A percentile compares a stretch with the other conserved stretches of the same genome.
phyloP scores from a whole-genome alignment of 1,140 invertebrate genomes.

The Vanessa atalanta region DNA sequence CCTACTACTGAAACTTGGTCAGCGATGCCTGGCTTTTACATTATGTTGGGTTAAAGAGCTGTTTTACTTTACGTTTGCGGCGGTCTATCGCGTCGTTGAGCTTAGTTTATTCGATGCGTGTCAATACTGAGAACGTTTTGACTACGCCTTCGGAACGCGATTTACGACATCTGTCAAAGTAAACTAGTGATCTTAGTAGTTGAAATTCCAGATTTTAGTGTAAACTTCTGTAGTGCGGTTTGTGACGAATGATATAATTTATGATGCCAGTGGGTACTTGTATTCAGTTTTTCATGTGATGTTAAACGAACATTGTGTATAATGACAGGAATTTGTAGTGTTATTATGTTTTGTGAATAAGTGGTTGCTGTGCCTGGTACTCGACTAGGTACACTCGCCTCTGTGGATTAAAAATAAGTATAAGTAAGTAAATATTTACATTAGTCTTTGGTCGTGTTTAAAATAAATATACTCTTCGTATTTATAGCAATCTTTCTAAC shows the following conservation, averaged over 20 bases:
- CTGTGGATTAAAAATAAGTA: constrained; percentile 70
- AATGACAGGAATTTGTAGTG: constrained; percentile 63
- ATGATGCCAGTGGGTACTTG: constrained; percentile 48
- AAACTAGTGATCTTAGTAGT: constrained; percentile 36
- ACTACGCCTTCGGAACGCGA: constrained; percentile 50
- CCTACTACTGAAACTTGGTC: background rate
- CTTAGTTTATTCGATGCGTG: constrained; percentile 50
- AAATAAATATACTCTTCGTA: constrained; percentile 20
- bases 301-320: constrained; percentile 56
- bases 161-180: constrained; percentile 64
- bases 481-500: background rate
- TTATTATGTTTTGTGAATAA: constrained; percentile 66
- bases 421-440: constrained; percentile 74
- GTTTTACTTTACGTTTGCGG: constrained; percentile 9
- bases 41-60: background rate
- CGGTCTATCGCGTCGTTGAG: constrained; percentile 22
- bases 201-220: constrained; percentile 49
- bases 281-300: constrained; percentile 48
- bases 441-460: constrained; percentile 33
- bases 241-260: constrained; percentile 43
- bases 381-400: constrained; percentile 54
- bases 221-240: constrained; percentile 49
- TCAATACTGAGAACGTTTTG: constrained; percentile 49
- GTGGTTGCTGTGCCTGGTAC: constrained; percentile 49
- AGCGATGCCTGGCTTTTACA: background rate